Percentiles rank a stretch among this genome's conserved stretches.
phyloP scores from a whole-genome alignment of 2,113 vertebrate species.

The Nothobranchius kuhntae region DNA sequence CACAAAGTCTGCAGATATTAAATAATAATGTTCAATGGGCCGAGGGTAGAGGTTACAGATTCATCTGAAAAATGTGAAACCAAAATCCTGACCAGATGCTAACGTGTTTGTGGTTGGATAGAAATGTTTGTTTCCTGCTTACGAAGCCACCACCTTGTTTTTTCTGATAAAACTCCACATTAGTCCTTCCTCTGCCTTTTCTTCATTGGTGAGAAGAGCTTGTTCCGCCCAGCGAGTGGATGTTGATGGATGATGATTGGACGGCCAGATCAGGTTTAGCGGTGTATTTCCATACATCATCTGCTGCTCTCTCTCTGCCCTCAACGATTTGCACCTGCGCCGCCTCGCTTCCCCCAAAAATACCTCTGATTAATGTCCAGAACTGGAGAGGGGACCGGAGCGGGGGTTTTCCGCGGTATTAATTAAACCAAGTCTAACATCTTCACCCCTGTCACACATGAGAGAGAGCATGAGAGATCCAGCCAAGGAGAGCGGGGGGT shows the following conservation, averaged over 20 bases:
- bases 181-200: conserved; percentile 41
- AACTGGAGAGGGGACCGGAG: conserved; percentile 51
- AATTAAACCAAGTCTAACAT: conserved; percentile 64
- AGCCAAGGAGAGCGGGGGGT: neutral
- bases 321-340: conserved; percentile 71
- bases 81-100: neutral
- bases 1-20: neutral
- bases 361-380: conserved; percentile 75
- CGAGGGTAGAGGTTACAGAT: neutral
- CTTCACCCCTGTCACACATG: conserved; percentile 28
- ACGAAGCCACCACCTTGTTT: conserved; percentile 50
- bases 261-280: conserved; percentile 70
- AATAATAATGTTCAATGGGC: too few species aligned
- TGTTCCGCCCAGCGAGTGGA: conserved; percentile 56
- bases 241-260: conserved; percentile 78
- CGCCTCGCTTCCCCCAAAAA: conserved; percentile 68
- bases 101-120: neutral
- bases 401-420: conserved; percentile 60
- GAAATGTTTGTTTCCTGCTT: conserved; percentile 28
- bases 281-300: conserved; percentile 79
- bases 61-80: neutral
- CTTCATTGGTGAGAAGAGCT: conserved; percentile 58
- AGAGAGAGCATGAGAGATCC: conserved; percentile 4
- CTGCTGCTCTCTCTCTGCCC: conserved; percentile 54
- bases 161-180: conserved; percentile 40